Evolutionary conservation across 2,888 invertebrate genomes (phyloP), one percentile per base, ranked within the genome.

Genomic region (Papilio protenor): DNA sequence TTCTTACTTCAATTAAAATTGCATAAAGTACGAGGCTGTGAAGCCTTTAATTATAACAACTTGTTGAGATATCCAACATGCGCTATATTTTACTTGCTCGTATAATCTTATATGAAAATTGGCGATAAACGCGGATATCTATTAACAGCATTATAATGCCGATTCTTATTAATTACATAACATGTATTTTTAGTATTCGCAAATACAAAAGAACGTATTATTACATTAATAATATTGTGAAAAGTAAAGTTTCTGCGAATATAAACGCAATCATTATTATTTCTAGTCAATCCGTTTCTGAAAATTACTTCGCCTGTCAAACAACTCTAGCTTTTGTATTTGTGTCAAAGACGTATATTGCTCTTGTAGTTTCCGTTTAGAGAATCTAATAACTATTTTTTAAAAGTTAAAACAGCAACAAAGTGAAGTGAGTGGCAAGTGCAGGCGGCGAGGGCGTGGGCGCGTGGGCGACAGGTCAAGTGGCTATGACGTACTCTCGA

Each of bases 401-500:
- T 61, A 64, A 74, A 45, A 74, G 70, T 76, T 69, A 75, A 73
- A 77, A 77, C 70, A 66, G 74, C 70, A 79, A 79, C 52, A 74
- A 61, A 76, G 76, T 75, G 76, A 55, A 76, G 77, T 77, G 75
- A 79, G 79, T 74, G 23, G 59, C 45, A 79, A 75, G 81, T 79
- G 59, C 45, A 78, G 69, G 80, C 79, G 81, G 59, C 23, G 78
- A 72, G 64, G 55, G 76, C 72, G 71, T 71, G 33, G 70, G 71
- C 84, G 86, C 84, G 80, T 80, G 77, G 79, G 78, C 80, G 75
- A 8, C 86, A 81, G 92, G 94, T 94, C 93, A 94, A 94, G 93
- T 83, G 91, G 88, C 87, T 89, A 87, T 89, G 90, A 90, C 89
- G 90, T 82, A 85, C 88, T 82, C 93, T 94, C 91, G 91, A 93